Conservation (phyloP, 2,888 invertebrate species). For the Ennomos erosarius region DNA sequence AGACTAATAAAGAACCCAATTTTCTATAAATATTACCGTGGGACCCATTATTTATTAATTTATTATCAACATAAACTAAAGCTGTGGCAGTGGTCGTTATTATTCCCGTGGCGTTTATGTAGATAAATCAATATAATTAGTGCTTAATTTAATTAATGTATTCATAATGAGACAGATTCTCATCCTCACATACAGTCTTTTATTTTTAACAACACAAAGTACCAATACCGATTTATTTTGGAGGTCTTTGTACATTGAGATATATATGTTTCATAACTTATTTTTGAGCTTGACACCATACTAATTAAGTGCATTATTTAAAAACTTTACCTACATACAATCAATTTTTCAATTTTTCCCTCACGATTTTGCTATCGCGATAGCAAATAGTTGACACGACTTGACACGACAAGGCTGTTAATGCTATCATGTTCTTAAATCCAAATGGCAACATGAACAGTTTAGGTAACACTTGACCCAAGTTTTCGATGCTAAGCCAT, state of each 20-base stretch:
- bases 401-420: no score
- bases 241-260: no score
- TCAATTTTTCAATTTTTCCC: no score
- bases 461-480: slow-evolving; percentile 6
- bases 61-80: slow-evolving; percentile 48
- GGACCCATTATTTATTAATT: slow-evolving; percentile 58
- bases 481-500: slow-evolving; percentile 29
- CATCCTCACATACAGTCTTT: neutral
- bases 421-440: neutral
- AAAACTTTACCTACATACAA: no score
- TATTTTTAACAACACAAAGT: no score
- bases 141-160: slow-evolving; percentile 31
- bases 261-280: no score
- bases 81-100: slow-evolving; percentile 41
- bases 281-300: no score
- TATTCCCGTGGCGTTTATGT: slow-evolving; percentile 47
- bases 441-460: slow-evolving; percentile 1
- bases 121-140: slow-evolving; percentile 49
- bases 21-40: slow-evolving; percentile 57
- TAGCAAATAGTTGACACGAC: no score
- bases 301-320: no score
- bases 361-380: no score
- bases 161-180: slow-evolving; percentile 13
- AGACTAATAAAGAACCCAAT: slow-evolving; percentile 60
- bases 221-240: no score